Evolutionary conservation across 2,888 invertebrate species (phyloP).

Genomic region (Auanema freiburgensis): DNA sequence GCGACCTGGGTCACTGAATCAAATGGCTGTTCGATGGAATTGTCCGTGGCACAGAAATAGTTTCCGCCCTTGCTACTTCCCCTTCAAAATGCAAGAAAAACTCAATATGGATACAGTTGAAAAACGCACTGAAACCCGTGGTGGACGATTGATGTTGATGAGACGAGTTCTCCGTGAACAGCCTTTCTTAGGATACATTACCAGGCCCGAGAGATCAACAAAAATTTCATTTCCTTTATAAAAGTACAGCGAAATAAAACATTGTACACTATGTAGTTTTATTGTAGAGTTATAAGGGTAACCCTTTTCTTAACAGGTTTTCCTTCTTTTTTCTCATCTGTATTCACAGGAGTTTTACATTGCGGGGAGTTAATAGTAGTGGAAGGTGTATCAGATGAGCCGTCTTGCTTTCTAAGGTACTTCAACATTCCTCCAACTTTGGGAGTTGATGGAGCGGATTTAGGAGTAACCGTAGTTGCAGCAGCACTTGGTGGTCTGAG

Average conservation of each 20-base stretch:
- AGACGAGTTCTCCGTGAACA: conserved; percentile 55
- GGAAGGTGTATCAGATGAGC: no score
- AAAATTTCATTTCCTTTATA: conserved; percentile 47
- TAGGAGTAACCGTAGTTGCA: background rate
- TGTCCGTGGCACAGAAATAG: conserved; percentile 61
- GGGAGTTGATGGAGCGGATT: conserved; percentile 6
- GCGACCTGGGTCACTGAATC: conserved; percentile 18
- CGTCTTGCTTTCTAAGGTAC: conserved; percentile 8
- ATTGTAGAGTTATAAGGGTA: no score
- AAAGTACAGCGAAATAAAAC: conserved; percentile 4
- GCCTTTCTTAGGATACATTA: conserved; percentile 54
- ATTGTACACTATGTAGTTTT: no score
- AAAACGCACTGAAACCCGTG: conserved; percentile 45
- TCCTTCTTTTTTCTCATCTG: no score
- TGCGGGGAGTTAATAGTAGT: no score
- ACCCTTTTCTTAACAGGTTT: no score
- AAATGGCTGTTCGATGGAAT: conserved; percentile 51
- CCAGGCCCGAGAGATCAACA: conserved; percentile 37
- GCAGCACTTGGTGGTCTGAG: no score
- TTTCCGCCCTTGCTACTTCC: conserved; percentile 56
- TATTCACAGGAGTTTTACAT: no score
- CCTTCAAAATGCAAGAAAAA: conserved; percentile 56
- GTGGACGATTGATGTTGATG: conserved; percentile 57
- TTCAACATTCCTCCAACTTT: conserved; percentile 13
- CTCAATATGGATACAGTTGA: conserved; percentile 51